Conservation (phyloP, 2,797 vertebrate genomes). For the Micrastur ruficollis region DNA sequence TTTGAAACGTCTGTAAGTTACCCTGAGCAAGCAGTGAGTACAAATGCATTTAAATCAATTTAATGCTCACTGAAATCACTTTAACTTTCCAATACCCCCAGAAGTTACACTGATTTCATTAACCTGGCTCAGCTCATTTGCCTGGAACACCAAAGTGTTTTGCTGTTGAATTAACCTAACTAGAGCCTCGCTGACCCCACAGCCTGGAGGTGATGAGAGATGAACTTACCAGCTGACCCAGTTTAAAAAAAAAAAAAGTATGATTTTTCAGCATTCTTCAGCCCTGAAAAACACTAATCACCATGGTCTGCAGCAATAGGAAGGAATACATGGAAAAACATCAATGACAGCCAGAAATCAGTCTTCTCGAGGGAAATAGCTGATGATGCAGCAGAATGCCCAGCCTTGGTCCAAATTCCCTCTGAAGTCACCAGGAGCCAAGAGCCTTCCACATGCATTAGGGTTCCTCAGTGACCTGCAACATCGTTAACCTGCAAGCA, state of each 20-base stretch:
- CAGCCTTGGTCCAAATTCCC: not conserved
- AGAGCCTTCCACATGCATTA: not conserved
- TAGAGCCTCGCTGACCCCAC: not conserved
- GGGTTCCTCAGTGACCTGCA: not conserved
- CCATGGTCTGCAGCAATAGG: accelerated
- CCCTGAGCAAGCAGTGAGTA: not conserved
- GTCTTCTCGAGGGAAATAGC: not conserved
- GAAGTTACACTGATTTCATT: not conserved
- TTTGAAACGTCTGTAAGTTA: not conserved
- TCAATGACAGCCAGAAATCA: not conserved
- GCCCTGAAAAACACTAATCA: not conserved
- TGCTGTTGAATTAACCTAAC: not conserved
- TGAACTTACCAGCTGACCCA: not conserved
- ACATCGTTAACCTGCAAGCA: not conserved
- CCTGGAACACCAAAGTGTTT: not conserved
- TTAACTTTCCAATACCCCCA: not conserved
- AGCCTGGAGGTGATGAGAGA: not conserved
- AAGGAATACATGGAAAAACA: not conserved
- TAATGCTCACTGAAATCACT: not conserved
- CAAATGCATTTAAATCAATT: not conserved
- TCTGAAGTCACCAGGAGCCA: not conserved
- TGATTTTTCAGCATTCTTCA: not conserved
- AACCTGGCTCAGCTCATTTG: not conserved
- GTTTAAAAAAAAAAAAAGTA: not conserved
- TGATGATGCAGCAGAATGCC: not conserved